Percentiles rank a stretch among this genome's conserved stretches.
These are phyloP conservation scores for Peromyscus polionotus DNA, from an alignment of 2,113 vertebrate genomes.

Conservation along the genomic window DNA sequence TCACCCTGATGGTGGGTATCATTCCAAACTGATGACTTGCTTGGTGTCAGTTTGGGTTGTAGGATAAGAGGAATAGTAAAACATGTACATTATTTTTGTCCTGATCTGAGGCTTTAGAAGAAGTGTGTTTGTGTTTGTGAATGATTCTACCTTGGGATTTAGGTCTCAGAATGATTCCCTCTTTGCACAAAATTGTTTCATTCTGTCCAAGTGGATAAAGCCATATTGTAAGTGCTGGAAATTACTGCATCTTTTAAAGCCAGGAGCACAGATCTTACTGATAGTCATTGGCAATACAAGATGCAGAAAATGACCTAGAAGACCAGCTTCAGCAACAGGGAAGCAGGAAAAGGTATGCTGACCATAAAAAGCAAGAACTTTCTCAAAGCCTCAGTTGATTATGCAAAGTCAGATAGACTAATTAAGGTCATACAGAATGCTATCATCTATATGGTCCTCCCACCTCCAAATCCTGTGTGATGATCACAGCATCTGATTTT, in stretches of 20 bases:
- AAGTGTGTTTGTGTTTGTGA: background rate
- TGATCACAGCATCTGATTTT: background rate
- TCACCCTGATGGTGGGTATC: background rate
- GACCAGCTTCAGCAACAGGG: background rate
- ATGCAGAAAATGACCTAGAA: constrained; percentile 14
- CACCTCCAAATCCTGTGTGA: background rate
- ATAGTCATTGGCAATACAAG: background rate
- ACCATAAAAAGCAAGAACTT: background rate
- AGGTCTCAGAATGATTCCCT: background rate
- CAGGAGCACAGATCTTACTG: background rate
- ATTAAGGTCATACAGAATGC: constrained; percentile 42
- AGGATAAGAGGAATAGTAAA: background rate
- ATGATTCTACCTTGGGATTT: background rate
- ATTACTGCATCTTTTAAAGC: background rate
- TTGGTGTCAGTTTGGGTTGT: background rate
- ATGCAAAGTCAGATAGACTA: constrained; percentile 7
- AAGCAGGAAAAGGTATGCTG: background rate
- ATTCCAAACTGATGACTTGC: background rate
- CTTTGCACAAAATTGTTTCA: background rate
- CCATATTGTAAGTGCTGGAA: background rate
- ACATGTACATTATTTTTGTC: background rate
- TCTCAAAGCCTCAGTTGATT: background rate
- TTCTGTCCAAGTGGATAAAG: background rate
- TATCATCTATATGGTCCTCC: background rate
- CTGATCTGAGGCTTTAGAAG: background rate